These are phyloP conservation scores for Brachycybe producta DNA, from an alignment of 2,888 invertebrate genomes.

Conservation along the genomic window DNA sequence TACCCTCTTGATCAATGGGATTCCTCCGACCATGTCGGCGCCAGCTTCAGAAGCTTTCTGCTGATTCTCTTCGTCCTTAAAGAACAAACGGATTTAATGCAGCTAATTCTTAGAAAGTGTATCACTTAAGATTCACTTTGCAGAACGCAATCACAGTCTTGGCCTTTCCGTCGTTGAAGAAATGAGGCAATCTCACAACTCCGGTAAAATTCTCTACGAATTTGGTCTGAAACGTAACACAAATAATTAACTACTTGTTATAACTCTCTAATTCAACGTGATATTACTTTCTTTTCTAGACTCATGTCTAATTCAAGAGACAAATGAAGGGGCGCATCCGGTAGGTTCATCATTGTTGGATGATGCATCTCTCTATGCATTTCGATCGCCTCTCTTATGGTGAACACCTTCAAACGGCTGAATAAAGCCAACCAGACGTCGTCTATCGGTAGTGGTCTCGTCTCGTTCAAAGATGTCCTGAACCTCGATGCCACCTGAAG, in stretches of 20 bases:
- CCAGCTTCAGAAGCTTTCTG: slow-evolving; percentile 52
- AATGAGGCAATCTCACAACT: slow-evolving; percentile 51
- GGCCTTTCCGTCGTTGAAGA: slow-evolving; percentile 53
- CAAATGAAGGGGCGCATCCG: slow-evolving; percentile 54
- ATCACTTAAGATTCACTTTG: slow-evolving; percentile 44
- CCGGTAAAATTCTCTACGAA: slow-evolving; percentile 54
- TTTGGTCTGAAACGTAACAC: slow-evolving; percentile 41
- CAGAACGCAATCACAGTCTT: slow-evolving; percentile 60
- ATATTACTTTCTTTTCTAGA: slow-evolving; percentile 15
- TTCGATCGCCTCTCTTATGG: slow-evolving; percentile 59
- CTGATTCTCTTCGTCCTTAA: slow-evolving; percentile 34
- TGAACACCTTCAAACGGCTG: slow-evolving; percentile 47
- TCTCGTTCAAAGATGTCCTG: background rate
- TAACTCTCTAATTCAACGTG: background rate
- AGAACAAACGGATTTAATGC: background rate
- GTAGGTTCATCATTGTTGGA: slow-evolving; percentile 64
- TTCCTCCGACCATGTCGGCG: slow-evolving; percentile 56
- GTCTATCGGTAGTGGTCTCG: background rate
- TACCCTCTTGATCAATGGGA: slow-evolving; percentile 50
- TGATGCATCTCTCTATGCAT: slow-evolving; percentile 69
- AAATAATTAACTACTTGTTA: background rate
- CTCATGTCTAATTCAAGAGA: slow-evolving; percentile 55
- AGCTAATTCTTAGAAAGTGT: background rate
- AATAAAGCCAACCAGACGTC: slow-evolving; percentile 26
- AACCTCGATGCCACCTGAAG: background rate